Base-by-base conservation (phyloP, 2,888 invertebrate species). In the Leucophora obtusa region DNA sequence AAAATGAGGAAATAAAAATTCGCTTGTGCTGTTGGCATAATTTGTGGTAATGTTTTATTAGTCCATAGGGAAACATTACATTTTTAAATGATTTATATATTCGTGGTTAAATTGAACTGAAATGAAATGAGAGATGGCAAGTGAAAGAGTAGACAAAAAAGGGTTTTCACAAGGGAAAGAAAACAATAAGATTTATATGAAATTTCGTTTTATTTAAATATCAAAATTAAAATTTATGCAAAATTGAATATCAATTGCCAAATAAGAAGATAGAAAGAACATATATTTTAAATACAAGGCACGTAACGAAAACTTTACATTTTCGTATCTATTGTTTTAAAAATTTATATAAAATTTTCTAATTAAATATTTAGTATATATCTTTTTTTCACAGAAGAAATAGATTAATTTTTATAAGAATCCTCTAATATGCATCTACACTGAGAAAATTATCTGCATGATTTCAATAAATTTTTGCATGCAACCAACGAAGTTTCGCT, bases 21-120 rank as follows among this genome's bases (percentile, higher is more conserved):
- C 72, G 82, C 70, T 79, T 58, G 72, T 72, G 82, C 79, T 75
- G 73, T 56, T 75, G 82, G 83, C 83, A 84, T 84, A 84, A 84
- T 84, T 84, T 85, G 85, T 83, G 85, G 85, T 84, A 84, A 84
- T 85, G 84, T 85, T 86, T 86, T 86, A 86, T 85, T 85, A 83
- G 84, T 82, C 85, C 84, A 75, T 73, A 69, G 85, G 85, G 85
- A 85, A 83, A 83, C 85, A 86, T 86, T 85, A 85, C 83, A 83
- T 84, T 84, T 84, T 84, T 70, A 69, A 85, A 86, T 85, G 86
- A 86, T 86, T 86, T 86, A 85, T 85, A 80, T 73, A 60, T 77
- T 73, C 76, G 69, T 83, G 79, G 73, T 73, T 53, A 60, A 79
- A 56, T 69, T 75, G 69, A 70, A 51, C 60, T 58, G 54, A 74